phyloP scores from a whole-genome alignment of 1,140 invertebrate genomes.

The Leptonema lineaticorne region DNA sequence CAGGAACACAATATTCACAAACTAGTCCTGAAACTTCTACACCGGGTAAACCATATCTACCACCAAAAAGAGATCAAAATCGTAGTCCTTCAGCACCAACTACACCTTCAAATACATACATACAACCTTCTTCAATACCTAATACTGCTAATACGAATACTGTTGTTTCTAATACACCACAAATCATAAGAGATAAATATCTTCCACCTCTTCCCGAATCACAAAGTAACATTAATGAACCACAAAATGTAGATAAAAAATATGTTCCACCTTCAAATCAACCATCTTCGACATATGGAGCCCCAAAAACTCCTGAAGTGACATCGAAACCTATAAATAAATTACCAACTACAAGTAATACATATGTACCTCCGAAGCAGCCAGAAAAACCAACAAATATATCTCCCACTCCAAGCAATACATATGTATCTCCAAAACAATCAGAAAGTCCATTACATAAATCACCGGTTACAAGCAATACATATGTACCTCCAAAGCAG shows the following conservation, averaged over 20 bases:
- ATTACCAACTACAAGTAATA: not conserved
- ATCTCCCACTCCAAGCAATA: not conserved
- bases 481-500: too few relatives aligned
- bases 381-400: not conserved
- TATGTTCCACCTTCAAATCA: constrained; percentile 22
- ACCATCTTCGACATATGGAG: not conserved
- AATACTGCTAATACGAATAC: too few relatives aligned
- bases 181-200: constrained; percentile 11
- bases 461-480: not conserved
- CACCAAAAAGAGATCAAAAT: not conserved
- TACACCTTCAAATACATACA: constrained; percentile 4
- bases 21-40: constrained; percentile 16
- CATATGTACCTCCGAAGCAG: not conserved
- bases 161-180: not conserved
- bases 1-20: not conserved
- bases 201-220: not conserved
- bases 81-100: not conserved
- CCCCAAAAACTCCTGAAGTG: not conserved
- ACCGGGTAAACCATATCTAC: constrained; percentile 19
- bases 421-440: not conserved
- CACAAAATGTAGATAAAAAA: constrained; percentile 12
- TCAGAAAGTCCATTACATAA: not conserved
- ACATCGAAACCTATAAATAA: not conserved
- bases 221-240: not conserved
- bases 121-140: not conserved